Evolutionary conservation across 2,113 vertebrate species (phyloP).

Genomic region (Elanoides forficatus): DNA sequence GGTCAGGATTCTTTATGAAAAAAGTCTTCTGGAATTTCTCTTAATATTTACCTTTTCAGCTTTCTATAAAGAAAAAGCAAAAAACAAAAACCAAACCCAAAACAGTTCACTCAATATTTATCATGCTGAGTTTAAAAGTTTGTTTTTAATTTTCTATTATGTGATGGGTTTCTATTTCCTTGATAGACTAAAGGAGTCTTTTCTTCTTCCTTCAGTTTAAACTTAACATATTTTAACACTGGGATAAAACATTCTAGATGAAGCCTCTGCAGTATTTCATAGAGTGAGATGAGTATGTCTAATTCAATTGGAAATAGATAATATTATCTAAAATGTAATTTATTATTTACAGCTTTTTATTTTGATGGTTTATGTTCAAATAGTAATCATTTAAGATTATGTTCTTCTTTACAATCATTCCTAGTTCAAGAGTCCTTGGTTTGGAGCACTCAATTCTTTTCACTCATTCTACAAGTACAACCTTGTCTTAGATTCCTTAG

Average conservation of each 20-base stretch:
- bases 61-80: not conserved
- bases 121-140: not conserved
- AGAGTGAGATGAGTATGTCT: not conserved
- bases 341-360: not conserved
- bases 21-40: not conserved
- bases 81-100: rapidly evolving
- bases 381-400: not conserved
- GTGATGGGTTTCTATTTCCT: not conserved
- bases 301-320: not conserved
- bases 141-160: not conserved
- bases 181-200: not conserved
- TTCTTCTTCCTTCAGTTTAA: not conserved
- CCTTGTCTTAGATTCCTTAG: not conserved
- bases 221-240: not conserved
- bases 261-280: not conserved
- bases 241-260: not conserved
- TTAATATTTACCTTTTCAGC: not conserved
- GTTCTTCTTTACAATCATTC: not conserved
- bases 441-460: not conserved
- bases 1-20: not conserved
- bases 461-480: not conserved
- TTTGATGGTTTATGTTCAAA: not conserved
- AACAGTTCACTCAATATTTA: not conserved
- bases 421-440: not conserved
- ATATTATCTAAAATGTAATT: not conserved